A percentile compares a stretch with the other conserved stretches of the same genome.
These are phyloP conservation scores for Myotis vivesi DNA, from an alignment of 2,797 vertebrate species.

Conservation along the genomic window DNA sequence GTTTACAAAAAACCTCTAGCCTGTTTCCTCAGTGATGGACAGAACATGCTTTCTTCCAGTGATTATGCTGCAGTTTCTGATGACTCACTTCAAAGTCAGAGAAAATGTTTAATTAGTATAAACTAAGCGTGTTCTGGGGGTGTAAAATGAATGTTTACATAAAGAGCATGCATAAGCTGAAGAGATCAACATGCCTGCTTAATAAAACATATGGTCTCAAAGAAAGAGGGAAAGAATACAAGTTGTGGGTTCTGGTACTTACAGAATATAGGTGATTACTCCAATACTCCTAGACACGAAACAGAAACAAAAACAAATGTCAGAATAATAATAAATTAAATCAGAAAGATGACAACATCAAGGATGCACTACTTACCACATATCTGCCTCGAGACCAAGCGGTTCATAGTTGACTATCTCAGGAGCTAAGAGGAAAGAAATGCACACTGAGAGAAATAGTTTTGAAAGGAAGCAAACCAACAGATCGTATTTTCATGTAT, in stretches of 20 bases:
- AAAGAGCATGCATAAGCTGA: not conserved
- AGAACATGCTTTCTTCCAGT: not conserved
- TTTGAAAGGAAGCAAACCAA: not conserved
- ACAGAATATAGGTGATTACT: slow-evolving; percentile 92
- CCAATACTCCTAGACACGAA: slow-evolving; percentile 88
- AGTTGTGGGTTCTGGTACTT: slow-evolving; percentile 81
- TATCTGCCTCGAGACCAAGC: slow-evolving; percentile 97
- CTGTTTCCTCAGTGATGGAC: slow-evolving; percentile 43
- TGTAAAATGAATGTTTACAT: slow-evolving; percentile 27
- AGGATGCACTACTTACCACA: slow-evolving; percentile 91
- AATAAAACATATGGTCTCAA: slow-evolving; percentile 37
- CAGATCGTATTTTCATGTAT: not conserved
- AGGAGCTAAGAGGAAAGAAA: slow-evolving; percentile 89
- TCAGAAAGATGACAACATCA: slow-evolving; percentile 19
- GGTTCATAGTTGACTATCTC: slow-evolving; percentile 99
- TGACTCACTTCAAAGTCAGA: slow-evolving; percentile 53
- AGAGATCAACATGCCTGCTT: not conserved
- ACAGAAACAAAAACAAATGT: slow-evolving; percentile 59
- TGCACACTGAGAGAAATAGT: slow-evolving; percentile 44
- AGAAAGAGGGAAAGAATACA: not conserved
- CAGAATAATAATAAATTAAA: slow-evolving; percentile 56
- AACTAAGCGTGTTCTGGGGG: slow-evolving; percentile 22
- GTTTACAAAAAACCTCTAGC: slow-evolving; percentile 9
- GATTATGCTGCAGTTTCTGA: slow-evolving; percentile 12
- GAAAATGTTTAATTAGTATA: slow-evolving; percentile 44